A percentile compares a stretch with the other conserved stretches of the same genome.
Evolutionary conservation across 2,888 invertebrate genomes (phyloP).

Genomic region (Lasioglossum figueresi): DNA sequence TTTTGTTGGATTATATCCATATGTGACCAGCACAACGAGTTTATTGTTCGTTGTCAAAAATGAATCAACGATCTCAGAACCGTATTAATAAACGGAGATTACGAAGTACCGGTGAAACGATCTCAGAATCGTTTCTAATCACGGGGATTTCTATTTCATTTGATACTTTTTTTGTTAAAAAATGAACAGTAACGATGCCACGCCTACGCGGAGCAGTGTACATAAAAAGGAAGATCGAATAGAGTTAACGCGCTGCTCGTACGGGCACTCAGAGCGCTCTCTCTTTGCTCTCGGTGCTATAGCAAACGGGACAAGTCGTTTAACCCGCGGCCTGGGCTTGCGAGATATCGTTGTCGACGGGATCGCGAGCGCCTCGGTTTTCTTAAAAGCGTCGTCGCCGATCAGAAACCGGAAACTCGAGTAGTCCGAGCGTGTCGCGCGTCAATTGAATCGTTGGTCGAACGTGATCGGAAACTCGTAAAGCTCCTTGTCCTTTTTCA

Average conservation of each 20-base stretch:
- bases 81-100: too few species aligned
- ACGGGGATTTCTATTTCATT: too few species aligned
- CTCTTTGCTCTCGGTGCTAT: neutral
- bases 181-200: neutral
- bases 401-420: constrained; percentile 76
- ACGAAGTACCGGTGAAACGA: too few species aligned
- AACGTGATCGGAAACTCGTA: constrained; percentile 79
- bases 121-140: too few species aligned
- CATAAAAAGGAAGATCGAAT: neutral
- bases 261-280: neutral
- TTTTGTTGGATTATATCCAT: too few species aligned
- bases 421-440: constrained; percentile 73
- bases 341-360: constrained; percentile 2
- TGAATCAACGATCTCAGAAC: too few species aligned
- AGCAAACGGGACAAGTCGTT: neutral
- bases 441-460: constrained; percentile 80
- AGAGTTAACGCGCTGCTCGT: neutral
- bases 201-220: neutral
- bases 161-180: too few species aligned
- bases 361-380: constrained; percentile 30
- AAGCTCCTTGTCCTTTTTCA: constrained; percentile 60
- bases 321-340: constrained; percentile 1
- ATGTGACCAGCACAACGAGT: too few species aligned
- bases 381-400: constrained; percentile 55
- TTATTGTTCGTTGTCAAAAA: too few species aligned